Base-by-base conservation (phyloP, 2,113 vertebrate genomes). In the Uropsilus gracilis region DNA sequence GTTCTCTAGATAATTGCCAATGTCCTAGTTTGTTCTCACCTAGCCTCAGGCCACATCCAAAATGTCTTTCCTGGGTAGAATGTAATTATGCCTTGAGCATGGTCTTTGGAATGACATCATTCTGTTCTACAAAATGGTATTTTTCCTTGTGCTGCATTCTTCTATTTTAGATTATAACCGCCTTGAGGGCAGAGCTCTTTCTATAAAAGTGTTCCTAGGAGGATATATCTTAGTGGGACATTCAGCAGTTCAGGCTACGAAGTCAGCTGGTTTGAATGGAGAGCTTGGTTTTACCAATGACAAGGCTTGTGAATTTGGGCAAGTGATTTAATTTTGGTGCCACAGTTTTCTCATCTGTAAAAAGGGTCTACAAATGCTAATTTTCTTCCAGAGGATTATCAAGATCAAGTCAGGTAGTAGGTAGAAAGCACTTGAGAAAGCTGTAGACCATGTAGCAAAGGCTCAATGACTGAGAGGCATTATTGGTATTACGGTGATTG, bases 1-100 rank as follows among this genome's bases (percentile, higher is more conserved):
- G 96, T 95, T 95, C 91, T 97, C 93, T 59, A 95, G 94, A 93
- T 96, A 97, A 96, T 91, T 97, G 93, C 76, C 16, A 8, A 80
- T 95, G 94, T 66, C 87, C 94, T 95, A 89, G 87, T 97, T 95
- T 97, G 76, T 71, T 96, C 87, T 93, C 72, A 95, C 84, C 61
- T 96, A 94, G 96, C 96, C 95, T 95, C 87, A 94, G 95, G 97
- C 95, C 61, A 97, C 48, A 76, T 77, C 80, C 89, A 72, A 84
- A 96, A 89, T 77, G 66, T 71, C 71, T 85, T 94, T 94, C 90
- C 80, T 85, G 72, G 80, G 95, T 91, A 94, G 91, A 96, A 91
- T 37, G 55, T 90, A 96, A 96, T 97, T 93, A 81, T 92, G 42
- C 59, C 61, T 53, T 92, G 75, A 84, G 90, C 71, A 34, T 63